Conservation (phyloP, 2,888 invertebrate species). For the Chalcis sispes region DNA sequence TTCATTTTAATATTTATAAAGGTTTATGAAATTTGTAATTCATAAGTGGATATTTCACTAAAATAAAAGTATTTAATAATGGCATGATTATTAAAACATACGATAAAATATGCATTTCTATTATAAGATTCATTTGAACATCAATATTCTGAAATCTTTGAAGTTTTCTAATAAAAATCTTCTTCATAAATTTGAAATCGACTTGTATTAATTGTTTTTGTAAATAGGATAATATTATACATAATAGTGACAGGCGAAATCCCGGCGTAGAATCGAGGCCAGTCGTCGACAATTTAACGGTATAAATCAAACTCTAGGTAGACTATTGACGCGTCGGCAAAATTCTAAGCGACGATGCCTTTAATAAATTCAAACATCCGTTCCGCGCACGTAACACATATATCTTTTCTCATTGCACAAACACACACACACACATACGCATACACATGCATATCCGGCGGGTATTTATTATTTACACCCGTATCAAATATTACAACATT, state of each 20-base stretch:
- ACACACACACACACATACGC: background rate
- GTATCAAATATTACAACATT: slow-evolving; percentile 20
- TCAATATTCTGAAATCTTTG: too few species aligned
- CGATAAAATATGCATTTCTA: too few species aligned
- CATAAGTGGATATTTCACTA: too few species aligned
- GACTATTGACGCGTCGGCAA: slow-evolving; percentile 6
- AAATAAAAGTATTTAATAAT: too few species aligned
- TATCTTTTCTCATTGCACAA: background rate
- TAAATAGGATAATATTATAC: background rate
- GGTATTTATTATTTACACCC: slow-evolving; percentile 27
- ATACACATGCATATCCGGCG: slow-evolving; percentile 5
- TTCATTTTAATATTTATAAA: too few species aligned
- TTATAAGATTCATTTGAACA: too few species aligned
- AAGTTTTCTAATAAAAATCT: too few species aligned
- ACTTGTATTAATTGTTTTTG: too few species aligned
- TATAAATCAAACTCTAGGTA: slow-evolving; percentile 7
- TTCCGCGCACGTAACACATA: slow-evolving; percentile 34
- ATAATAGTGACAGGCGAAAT: slow-evolving; percentile 3
- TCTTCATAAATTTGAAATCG: too few species aligned
- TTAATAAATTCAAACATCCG: slow-evolving; percentile 56
- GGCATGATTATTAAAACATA: too few species aligned
- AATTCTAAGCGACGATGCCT: slow-evolving; percentile 15
- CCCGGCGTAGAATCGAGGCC: background rate
- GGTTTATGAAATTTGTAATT: too few species aligned
- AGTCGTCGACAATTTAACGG: background rate